Evolutionary conservation across 2,113 vertebrate genomes (phyloP).

Genomic region (Trochalopteron elliotii): DNA sequence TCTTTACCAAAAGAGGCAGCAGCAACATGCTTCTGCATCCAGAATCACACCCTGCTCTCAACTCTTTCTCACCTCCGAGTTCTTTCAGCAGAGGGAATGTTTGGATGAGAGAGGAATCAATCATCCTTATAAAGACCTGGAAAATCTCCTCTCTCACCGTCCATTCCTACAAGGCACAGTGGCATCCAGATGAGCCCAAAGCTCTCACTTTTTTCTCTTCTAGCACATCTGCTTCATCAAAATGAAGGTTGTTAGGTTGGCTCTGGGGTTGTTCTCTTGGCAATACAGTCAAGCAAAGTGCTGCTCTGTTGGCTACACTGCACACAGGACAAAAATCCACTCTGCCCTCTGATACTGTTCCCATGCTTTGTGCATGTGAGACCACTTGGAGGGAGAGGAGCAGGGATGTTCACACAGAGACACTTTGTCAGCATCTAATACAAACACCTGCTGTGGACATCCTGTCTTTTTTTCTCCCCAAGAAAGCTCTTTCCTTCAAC

Average conservation of each 20-base stretch:
- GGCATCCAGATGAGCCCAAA: background rate
- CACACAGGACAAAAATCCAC: rapidly evolving
- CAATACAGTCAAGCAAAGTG: background rate
- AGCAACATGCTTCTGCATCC: background rate
- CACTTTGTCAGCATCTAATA: background rate
- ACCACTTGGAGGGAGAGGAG: background rate
- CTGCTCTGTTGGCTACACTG: background rate
- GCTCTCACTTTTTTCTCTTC: background rate
- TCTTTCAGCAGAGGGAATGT: background rate
- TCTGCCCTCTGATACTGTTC: background rate
- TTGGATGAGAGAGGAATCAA: background rate
- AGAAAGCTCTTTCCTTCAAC: background rate
- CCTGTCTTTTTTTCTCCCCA: background rate
- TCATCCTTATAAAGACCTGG: background rate
- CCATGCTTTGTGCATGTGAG: background rate
- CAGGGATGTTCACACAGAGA: background rate
- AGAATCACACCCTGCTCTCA: background rate
- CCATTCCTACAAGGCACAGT: background rate
- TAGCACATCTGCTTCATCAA: background rate
- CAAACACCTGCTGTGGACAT: background rate
- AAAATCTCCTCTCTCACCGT: background rate
- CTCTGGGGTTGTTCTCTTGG: background rate
- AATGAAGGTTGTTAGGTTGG: background rate
- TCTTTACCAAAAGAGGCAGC: background rate
- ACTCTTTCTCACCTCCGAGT: background rate